Percentiles rank a stretch among this genome's conserved stretches.
Conservation (phyloP, 2,113 vertebrate genomes). For the Fregata magnificens region DNA sequence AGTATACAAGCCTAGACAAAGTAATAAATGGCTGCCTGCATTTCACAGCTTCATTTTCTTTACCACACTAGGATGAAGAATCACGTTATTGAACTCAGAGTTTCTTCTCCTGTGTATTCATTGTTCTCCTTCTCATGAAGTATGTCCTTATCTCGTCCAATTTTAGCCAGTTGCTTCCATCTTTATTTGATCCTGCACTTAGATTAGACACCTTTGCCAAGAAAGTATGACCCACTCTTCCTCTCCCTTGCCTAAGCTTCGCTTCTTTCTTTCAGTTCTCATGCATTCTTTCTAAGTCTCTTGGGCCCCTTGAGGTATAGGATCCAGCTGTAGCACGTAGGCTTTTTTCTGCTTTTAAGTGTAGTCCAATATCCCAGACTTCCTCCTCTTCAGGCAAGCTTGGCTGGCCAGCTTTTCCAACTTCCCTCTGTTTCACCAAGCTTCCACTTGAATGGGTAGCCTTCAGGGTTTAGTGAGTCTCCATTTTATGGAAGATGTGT, state of each 20-base stretch:
- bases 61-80: neutral
- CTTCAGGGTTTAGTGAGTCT: neutral
- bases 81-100: neutral
- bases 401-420: neutral
- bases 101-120: neutral
- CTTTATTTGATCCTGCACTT: neutral
- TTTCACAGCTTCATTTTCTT: neutral
- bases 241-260: neutral
- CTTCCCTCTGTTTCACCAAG: neutral
- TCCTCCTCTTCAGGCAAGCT: neutral
- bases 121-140: neutral
- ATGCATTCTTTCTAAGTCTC: neutral
- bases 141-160: neutral
- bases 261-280: neutral
- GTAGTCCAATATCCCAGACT: neutral
- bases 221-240: neutral
- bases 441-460: neutral
- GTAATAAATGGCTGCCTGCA: neutral
- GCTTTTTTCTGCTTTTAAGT: conserved; percentile 14
- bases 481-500: neutral
- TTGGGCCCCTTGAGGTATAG: neutral
- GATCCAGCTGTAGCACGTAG: neutral
- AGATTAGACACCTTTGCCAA: neutral
- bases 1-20: neutral
- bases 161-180: neutral